Base-by-base conservation (phyloP, 2,113 vertebrate species). In the Willisornis vidua region DNA sequence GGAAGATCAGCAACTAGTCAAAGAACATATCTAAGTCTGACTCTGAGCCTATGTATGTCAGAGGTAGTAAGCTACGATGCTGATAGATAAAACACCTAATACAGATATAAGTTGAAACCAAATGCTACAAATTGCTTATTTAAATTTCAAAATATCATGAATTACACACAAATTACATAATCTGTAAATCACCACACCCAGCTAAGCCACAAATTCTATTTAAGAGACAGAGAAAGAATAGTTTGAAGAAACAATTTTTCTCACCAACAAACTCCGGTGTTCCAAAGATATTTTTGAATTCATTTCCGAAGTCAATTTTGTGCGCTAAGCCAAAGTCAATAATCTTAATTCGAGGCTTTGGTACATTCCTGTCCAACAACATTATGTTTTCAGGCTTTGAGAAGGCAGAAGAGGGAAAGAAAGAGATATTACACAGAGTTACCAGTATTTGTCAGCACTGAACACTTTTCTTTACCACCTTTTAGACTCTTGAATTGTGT, bases 241-340 rank as follows among this genome's bases (percentile, higher is more conserved):
- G 37, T 39, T 74, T 43, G 39, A 85, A 94, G 57, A 71, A 66
- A 79, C 23, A 77, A 63, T 51, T 94, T 52, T 66, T 98, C 99
- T 98, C 94, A 99, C 99, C 99, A 88, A 99, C 99, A 98, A 99
- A 99, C 93, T 99, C 99, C 11, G 99, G 99, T 0, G 99, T 99
- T 85, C 99, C 99, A 19, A 99, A 99, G 93, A 99, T 99, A 97
- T 99, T 99, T 97, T 99, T 99, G 96, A 99, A 99, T 97, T 99
- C 99, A 96, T 99, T 99, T 96, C 99, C 98, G 87, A 99, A 99
- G 94, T 99, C 99, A 57, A 99, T 99, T 98, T 99, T 99, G 97
- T 99, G 99, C 12, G 99, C 99, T 97, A 99, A 97, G 61, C 99
- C 99, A 58, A 99, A 99, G 98, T 99, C 99, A 73, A 99, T 99